These are phyloP conservation scores for Bemisia tabaci DNA, from an alignment of 1,140 invertebrate species.

Conservation along the genomic window DNA sequence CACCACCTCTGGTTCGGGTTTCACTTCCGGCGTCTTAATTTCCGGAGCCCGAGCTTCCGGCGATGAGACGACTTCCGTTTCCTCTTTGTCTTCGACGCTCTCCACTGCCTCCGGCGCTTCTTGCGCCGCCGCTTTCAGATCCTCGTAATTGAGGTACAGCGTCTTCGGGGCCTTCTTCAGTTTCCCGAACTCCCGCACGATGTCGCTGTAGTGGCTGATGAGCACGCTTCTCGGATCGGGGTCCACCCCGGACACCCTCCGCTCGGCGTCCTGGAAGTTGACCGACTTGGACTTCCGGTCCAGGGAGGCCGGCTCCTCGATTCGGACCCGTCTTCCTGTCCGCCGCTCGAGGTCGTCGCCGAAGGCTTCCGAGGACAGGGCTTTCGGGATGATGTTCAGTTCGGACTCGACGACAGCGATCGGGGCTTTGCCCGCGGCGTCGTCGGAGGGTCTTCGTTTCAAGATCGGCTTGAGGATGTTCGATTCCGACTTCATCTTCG, in stretches of 20 bases:
- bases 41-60: not conserved
- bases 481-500: not conserved
- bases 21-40: not conserved
- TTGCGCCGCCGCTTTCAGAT: slow-evolving; percentile 43
- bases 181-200: slow-evolving; percentile 50
- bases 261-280: slow-evolving; percentile 2
- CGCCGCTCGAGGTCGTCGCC: not conserved
- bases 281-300: not conserved
- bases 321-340: not conserved
- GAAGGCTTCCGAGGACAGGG: not conserved
- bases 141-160: slow-evolving; percentile 44
- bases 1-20: not conserved
- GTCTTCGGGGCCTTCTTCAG: slow-evolving; percentile 35
- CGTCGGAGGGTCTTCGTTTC: slow-evolving; percentile 12
- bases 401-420: slow-evolving; percentile 11
- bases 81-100: not conserved
- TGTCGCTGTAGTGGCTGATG: slow-evolving; percentile 64
- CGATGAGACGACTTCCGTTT: not conserved
- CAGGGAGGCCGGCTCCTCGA: not conserved
- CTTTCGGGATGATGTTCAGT: slow-evolving; percentile 6
- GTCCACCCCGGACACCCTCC: not conserved
- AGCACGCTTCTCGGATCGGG: slow-evolving; percentile 24
- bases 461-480: slow-evolving; percentile 19
- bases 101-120: slow-evolving; percentile 52
- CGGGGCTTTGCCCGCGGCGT: slow-evolving; percentile 8